Evolutionary conservation across 92 coral and sea anemone species (phyloP).

Genomic region (Epizoanthus scotinus): DNA sequence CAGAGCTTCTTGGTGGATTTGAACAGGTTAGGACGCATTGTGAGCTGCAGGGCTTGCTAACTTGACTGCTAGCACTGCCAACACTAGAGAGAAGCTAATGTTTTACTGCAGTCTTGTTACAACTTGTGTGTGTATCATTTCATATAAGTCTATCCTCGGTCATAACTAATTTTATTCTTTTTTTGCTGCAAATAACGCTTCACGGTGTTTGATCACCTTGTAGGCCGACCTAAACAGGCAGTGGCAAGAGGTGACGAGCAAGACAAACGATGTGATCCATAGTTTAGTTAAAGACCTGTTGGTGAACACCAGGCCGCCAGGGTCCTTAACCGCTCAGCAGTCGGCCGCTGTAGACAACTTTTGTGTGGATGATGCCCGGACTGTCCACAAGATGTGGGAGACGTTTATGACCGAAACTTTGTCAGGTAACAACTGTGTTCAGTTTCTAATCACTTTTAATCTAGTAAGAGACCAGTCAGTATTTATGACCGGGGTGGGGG

Average conservation of each 20-base stretch:
- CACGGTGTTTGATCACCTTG: not conserved
- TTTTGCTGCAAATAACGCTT: no score
- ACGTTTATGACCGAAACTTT: constrained; percentile 25
- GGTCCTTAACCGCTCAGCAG: not conserved
- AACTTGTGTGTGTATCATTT: no score
- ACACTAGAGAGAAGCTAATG: not conserved
- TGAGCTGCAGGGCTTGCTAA: not conserved
- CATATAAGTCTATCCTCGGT: no score
- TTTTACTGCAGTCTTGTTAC: not conserved
- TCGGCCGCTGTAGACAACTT: not conserved
- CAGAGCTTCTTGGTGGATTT: constrained; percentile 95
- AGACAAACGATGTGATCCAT: constrained; percentile 38
- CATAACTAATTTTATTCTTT: no score
- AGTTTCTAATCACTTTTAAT: not conserved
- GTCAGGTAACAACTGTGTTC: constrained; percentile 15
- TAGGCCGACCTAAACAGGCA: constrained; percentile 77
- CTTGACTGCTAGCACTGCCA: not conserved
- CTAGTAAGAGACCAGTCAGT: no score
- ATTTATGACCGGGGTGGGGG: no score
- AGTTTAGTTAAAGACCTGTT: constrained; percentile 47
- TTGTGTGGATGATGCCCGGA: constrained; percentile 6
- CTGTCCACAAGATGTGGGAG: constrained; percentile 55
- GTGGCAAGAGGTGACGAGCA: constrained; percentile 56
- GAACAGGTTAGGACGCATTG: constrained; percentile 71
- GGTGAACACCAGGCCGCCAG: not conserved